Conservation (phyloP, 1,140 invertebrate species). For the Schlechtendalia chinensis region DNA sequence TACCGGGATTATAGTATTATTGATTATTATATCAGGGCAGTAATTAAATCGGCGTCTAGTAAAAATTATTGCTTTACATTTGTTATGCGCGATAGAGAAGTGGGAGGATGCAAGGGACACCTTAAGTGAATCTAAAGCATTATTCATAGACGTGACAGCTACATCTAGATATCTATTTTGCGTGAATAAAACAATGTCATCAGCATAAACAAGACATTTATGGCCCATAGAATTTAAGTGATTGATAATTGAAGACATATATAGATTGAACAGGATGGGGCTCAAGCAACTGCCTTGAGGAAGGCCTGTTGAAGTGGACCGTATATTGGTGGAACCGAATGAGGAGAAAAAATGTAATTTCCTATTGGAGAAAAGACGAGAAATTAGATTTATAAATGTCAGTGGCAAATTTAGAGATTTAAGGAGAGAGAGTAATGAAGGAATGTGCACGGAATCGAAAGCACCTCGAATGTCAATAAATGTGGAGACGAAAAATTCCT, state of each 20-base stretch:
- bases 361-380: not conserved
- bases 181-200: no score
- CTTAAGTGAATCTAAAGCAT: no score
- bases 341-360: no score
- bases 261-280: conserved; percentile 17
- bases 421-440: not conserved
- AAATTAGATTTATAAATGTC: not conserved
- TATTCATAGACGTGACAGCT: no score
- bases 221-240: not conserved
- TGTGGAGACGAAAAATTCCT: not conserved
- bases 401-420: not conserved
- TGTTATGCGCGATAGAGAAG: not conserved
- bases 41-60: not conserved
- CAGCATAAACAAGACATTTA: not conserved
- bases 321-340: no score
- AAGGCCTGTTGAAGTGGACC: no score
- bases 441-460: conserved; percentile 8
- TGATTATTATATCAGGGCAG: no score
- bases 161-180: no score
- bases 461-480: conserved; percentile 14
- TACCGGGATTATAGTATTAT: not conserved
- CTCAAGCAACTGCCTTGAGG: no score
- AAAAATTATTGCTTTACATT: conserved; percentile 9
- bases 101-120: no score
- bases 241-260: not conserved